Evolutionary conservation across 2,888 invertebrate species (phyloP), one percentile per base, ranked within the genome.

Genomic region (Drosophila barbarae): DNA sequence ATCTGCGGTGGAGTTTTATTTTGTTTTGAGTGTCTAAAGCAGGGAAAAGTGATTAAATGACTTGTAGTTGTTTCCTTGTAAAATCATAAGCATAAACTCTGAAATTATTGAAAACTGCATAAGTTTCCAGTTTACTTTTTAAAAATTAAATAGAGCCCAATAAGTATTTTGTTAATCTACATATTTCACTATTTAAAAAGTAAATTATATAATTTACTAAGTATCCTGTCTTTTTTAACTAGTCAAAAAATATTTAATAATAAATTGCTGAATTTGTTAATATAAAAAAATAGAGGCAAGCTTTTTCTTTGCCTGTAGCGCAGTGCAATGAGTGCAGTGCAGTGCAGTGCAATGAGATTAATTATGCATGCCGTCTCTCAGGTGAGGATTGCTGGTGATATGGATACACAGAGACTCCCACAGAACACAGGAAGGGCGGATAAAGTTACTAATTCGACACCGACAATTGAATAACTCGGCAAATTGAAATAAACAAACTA

Each of bases 401-500:
- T 61, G 18, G 21, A 32, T 46, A 21, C 13, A 30, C 9, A 30
- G 10, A 18, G 21, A 39, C 23, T 28, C 13, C 30, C 18, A 18
- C 13, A 46, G 46, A 30, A 30, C 12, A 35, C 42, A 53, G 65
- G 53, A 61, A 46, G 44, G 44, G 64, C 34, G 30, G 28, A 38
- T 32, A 46, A 36, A 39, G 26, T 28, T 30, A 63, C 47, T 55
- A 52, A 55, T 54, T 47, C 49, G 36, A 53, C 52, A 47, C 32
- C 47, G 54, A 54, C 49, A 65, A 54, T 66, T 50, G 67, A 51
- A 58, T 71, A 67, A 74, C 67, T 67, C 57, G 57, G 46, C 57
- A 73, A 77, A 77, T 77, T 80, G 77, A 72, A 70, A 80, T 77
- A 77, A 77, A 80, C 60, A 74, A 75, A 64, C 71, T 64, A 50